These are phyloP conservation scores for Conus canariensis DNA, from an alignment of 2,888 invertebrate species.

Conservation along the genomic window DNA sequence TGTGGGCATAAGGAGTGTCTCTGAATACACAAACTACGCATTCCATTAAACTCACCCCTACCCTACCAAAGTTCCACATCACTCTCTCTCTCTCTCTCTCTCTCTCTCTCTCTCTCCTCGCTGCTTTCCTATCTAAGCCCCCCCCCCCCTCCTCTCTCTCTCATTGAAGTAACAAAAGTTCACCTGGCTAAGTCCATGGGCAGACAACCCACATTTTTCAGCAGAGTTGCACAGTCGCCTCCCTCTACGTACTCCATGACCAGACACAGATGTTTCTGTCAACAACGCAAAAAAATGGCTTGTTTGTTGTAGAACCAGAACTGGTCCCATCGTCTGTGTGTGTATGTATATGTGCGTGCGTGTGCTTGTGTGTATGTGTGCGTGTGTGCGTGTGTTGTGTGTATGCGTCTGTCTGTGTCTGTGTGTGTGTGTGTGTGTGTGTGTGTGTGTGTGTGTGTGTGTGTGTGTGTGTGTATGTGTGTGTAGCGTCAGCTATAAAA, in stretches of 20 bases:
- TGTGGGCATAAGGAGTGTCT: too few relatives aligned
- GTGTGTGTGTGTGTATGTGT: slow-evolving; percentile 5
- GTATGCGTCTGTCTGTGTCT: too few relatives aligned
- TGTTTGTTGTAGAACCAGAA: slow-evolving; percentile 72
- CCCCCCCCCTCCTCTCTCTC: background rate
- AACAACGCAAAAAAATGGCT: too few relatives aligned
- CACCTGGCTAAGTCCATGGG: slow-evolving; percentile 95
- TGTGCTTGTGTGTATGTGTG: too few relatives aligned
- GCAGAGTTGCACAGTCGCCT: slow-evolving; percentile 97
- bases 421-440: too few relatives aligned
- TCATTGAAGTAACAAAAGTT: background rate
- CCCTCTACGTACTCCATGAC: slow-evolving; percentile 99
- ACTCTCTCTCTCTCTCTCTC: background rate
- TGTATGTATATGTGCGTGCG: too few relatives aligned
- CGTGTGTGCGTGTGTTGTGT: too few relatives aligned
- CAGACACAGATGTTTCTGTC: slow-evolving; percentile 94
- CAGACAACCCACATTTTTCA: slow-evolving; percentile 95
- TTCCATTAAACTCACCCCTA: too few relatives aligned
- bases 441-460: background rate
- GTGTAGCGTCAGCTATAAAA: background rate
- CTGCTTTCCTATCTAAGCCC: background rate
- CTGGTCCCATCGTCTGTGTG: too few relatives aligned
- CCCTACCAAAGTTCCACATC: too few relatives aligned
- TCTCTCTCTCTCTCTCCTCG: slow-evolving; percentile 18
- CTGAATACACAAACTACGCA: too few relatives aligned